Evolutionary conservation across 2,797 vertebrate species (phyloP).

Genomic region (Hydrophis major): DNA sequence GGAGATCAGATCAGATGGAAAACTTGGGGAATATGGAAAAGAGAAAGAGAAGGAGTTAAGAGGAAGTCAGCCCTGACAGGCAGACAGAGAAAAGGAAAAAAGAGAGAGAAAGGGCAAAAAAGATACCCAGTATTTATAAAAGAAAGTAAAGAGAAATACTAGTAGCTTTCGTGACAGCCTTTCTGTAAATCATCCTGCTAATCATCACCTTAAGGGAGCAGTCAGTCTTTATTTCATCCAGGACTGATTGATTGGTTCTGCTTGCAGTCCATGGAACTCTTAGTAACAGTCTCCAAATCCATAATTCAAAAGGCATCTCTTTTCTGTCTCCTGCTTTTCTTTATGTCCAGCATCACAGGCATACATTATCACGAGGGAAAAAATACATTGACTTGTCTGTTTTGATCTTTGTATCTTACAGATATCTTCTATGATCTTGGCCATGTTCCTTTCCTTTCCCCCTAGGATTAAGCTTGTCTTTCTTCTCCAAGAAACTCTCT

Average conservation of each 20-base stretch:
- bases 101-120: background rate
- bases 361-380: background rate
- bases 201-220: background rate
- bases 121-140: background rate
- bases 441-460: background rate
- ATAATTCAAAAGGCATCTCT: background rate
- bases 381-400: background rate
- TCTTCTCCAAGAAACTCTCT: background rate
- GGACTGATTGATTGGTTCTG: background rate
- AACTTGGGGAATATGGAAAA: background rate
- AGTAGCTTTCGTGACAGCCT: background rate
- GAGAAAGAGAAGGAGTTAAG: background rate
- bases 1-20: background rate
- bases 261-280: background rate
- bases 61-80: background rate
- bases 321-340: background rate
- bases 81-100: background rate
- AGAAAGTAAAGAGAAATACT: background rate
- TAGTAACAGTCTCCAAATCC: background rate
- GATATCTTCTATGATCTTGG: background rate
- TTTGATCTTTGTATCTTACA: background rate
- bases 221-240: background rate
- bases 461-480: background rate
- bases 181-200: background rate
- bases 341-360: background rate